Base-by-base conservation (phyloP, 2,797 vertebrate species). In the Podargus strigoides region DNA sequence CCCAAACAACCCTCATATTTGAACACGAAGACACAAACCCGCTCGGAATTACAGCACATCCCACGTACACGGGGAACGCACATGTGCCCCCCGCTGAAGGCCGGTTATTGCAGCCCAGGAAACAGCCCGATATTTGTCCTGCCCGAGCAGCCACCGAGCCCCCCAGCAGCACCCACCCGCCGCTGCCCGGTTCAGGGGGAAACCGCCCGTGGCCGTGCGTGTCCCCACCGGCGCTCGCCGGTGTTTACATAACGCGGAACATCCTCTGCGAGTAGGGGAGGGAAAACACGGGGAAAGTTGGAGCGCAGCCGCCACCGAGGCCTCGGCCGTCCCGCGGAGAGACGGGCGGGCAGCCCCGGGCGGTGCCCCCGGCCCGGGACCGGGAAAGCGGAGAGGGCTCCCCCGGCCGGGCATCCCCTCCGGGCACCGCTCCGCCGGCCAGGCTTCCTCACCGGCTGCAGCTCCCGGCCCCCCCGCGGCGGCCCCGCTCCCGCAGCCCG, bases 61-160 rank as follows among this genome's bases (percentile, higher is more conserved):
- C 75, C 92, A 60, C 49, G 11, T 24, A 47, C 22, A 10, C 7
- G 82, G 93, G 68, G 81, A 93, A 91, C 12, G 90, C 87, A 90
- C 93, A 84, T 62, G 93, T 88, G 34, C 72, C 86, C 72, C 83
- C 55, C 83, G 90, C 94, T 36, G 22, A 85, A 89, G 53, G 66
- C 95, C 94, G 46, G 95, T 93, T 95, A 93, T 70, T 93, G 97
- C 94, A 98, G 97, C 44, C 97, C 97, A 67, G 97, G 97, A 97
- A 97, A 98, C 97, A 86, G 85, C 83, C 46, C 96, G 97, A 97
- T 97, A 97, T 97, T 97, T 97, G 96, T 93, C 74, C 76, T 4
- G 66, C 49, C 94, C 55, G 74, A 91, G 44, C 90, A 88, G 77
- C 69, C 66, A 63, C 64, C 82, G 44, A 93, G 95, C 95, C 96